Evolutionary conservation across 2,888 invertebrate genomes (phyloP), one percentile per base, ranked within the genome.

Genomic region (Phaonia tiefii): DNA sequence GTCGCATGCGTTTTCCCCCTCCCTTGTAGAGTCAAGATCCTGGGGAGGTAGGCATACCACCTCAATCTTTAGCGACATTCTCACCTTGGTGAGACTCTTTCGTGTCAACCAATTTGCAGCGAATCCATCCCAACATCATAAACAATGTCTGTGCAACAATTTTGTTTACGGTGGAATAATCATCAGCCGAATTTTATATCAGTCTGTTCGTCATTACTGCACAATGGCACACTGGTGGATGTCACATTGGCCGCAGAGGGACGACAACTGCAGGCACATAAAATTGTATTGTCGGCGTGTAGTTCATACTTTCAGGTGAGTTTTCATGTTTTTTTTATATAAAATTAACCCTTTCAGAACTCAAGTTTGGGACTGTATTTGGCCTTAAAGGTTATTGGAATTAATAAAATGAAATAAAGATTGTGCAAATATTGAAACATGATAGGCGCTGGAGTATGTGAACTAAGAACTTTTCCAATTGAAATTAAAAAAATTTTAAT

Each of bases 181-280:
- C 97, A 97, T 92, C 97, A 97, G 89, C 96, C 96, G 69, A 97
- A 97, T 91, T 96, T 97, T 90, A 96, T 97, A 87, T 96, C 96
- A 8, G 96, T 96, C 88, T 97, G 97, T 91, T 96, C 96, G 54
- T 95, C 94, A 86, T 92, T 97, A 84, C 92, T 97, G 83, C 95
- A 94, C 89, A 96, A 95, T 86, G 96, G 97, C 89, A 94, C 96
- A 2, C 91, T 97, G 86, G 97, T 97, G 74, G 97, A 97, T 90
- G 97, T 97, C 58, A 97, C 97, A 5, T 91, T 97, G 83, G 96
- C 97, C n/a, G 96, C 97, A 5, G 97, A 97, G 89, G 97, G 97
- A 25, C 94, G 95, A 86, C 96, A 96, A 86, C 91, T 97, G 78
- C 95, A 96, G 89, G 97, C 97, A 3, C 97, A 97, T 90, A 97